Percentiles rank a stretch among this genome's conserved stretches.
phyloP scores from a whole-genome alignment of 2,113 vertebrate genomes.

The Philantomba maxwellii region DNA sequence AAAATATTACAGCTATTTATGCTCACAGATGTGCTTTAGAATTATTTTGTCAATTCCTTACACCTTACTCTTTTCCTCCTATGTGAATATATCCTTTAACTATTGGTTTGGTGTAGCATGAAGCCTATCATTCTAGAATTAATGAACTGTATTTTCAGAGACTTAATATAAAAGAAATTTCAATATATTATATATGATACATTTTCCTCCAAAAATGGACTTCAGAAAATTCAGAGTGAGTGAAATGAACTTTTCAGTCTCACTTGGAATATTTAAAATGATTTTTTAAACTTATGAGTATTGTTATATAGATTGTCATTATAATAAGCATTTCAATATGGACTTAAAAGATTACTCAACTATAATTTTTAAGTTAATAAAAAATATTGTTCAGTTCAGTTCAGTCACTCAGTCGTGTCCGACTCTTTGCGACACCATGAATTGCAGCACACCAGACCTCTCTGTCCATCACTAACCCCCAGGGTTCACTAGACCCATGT shows the following conservation, averaged over 20 bases:
- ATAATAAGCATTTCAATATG: neutral
- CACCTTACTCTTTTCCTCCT: neutral
- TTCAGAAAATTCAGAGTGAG: neutral
- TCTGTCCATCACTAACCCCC: too few relatives aligned
- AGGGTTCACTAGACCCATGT: too few relatives aligned
- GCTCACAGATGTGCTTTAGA: neutral
- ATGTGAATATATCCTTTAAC: neutral
- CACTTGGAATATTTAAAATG: neutral
- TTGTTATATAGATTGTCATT: neutral
- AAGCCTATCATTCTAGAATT: neutral
- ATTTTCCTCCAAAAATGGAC: neutral
- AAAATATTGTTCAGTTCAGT: neutral
- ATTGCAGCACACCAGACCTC: accelerated
- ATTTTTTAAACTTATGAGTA: neutral
- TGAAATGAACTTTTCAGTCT: neutral
- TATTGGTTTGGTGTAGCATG: neutral
- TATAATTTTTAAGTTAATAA: neutral
- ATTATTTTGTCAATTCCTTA: neutral
- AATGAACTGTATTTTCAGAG: neutral
- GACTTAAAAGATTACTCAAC: neutral
- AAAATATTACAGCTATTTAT: neutral
- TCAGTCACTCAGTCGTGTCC: too few relatives aligned
- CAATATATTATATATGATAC: neutral
- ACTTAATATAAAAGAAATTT: neutral
- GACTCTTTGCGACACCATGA: too few relatives aligned